Evolutionary conservation across 2,888 invertebrate genomes (phyloP).

Genomic region (Enchytraeus crypticus): DNA sequence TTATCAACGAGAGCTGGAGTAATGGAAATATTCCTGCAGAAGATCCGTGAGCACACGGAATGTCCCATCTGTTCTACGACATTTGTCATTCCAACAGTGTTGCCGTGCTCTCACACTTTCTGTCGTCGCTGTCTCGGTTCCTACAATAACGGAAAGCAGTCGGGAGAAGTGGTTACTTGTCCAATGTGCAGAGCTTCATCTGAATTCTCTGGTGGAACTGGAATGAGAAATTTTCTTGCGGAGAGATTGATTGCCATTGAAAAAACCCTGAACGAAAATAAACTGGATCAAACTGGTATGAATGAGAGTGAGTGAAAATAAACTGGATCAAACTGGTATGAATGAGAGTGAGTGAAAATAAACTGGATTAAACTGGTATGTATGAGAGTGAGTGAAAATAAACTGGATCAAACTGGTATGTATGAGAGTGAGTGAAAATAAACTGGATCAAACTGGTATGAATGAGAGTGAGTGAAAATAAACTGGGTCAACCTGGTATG

Average conservation of each 20-base stretch:
- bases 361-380: no score
- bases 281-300: neutral
- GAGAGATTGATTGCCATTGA: neutral
- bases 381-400: no score
- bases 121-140: neutral
- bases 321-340: no score
- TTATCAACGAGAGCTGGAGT: no score
- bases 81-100: neutral
- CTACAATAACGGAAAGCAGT: neutral
- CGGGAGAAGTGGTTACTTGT: neutral
- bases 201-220: neutral
- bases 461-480: no score
- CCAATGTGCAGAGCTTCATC: neutral
- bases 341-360: no score
- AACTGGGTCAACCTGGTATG: no score
- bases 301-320: neutral
- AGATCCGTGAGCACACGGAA: no score
- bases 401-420: no score
- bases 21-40: no score
- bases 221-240: neutral
- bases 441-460: no score
- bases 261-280: neutral
- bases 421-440: no score
- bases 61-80: slow-evolving; percentile 1
- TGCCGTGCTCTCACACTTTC: slow-evolving; percentile 1